These are phyloP conservation scores for Malurus splendens DNA, from an alignment of 2,797 vertebrate species.

Conservation along the genomic window DNA sequence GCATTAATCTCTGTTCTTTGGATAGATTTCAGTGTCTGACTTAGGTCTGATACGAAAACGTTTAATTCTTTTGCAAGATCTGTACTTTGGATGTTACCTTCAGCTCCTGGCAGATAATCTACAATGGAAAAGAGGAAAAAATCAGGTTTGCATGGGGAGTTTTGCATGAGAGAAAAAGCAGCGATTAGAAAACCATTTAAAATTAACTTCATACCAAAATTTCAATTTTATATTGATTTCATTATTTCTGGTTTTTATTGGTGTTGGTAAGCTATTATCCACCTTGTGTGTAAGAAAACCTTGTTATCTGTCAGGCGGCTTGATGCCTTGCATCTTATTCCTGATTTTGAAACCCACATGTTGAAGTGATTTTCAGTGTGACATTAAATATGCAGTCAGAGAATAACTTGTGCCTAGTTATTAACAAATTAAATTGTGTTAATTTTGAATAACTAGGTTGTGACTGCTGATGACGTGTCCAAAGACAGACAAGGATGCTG, in stretches of 20 bases:
- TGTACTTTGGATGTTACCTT: not conserved
- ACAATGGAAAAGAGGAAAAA: not conserved
- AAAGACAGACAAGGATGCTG: fast-evolving
- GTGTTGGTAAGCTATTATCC: not conserved
- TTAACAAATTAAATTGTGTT: not conserved
- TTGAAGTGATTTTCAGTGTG: not conserved
- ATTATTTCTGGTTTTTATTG: not conserved
- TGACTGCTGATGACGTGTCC: not conserved
- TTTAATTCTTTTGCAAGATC: not conserved
- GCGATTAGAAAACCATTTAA: not conserved
- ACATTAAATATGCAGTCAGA: not conserved
- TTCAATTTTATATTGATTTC: not conserved
- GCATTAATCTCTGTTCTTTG: not conserved
- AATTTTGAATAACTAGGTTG: not conserved
- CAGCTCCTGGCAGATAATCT: not conserved
- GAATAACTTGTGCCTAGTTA: not conserved
- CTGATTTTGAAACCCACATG: not conserved
- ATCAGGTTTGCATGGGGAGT: not conserved
- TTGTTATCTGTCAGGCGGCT: not conserved
- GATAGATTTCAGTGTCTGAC: not conserved
- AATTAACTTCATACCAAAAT: not conserved
- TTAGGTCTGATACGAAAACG: not conserved
- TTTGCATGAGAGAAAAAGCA: not conserved
- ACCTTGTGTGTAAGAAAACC: not conserved
- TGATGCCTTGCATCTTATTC: not conserved